These are phyloP conservation scores for Egretta garzetta DNA, from an alignment of 2,113 vertebrate genomes.

Conservation along the genomic window DNA sequence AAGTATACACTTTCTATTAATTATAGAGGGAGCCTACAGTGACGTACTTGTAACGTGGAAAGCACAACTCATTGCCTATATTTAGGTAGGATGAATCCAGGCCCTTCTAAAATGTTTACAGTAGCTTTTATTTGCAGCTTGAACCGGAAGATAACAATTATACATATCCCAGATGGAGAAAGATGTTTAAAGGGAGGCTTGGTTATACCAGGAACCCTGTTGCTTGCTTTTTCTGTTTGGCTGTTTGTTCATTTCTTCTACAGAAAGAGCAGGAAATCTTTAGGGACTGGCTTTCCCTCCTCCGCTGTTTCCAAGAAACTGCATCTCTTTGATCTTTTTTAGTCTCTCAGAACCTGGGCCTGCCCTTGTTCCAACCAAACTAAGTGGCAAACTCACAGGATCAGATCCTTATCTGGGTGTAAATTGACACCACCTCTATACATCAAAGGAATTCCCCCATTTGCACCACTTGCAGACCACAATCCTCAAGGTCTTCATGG, in stretches of 20 bases:
- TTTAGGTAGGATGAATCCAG: constrained; percentile 44
- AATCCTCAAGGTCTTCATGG: neutral
- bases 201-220: constrained; percentile 1
- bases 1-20: neutral
- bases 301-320: constrained; percentile 26
- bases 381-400: neutral
- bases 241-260: constrained; percentile 34
- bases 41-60: neutral
- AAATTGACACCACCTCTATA: neutral
- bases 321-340: constrained; percentile 35
- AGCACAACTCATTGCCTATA: constrained; percentile 39
- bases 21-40: neutral
- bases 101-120: constrained; percentile 40
- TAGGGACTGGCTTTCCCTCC: neutral
- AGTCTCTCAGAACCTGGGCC: neutral
- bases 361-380: neutral
- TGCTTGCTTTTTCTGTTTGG: constrained; percentile 16
- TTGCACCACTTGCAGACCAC: neutral
- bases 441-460: neutral
- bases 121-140: constrained; percentile 22
- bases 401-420: constrained; percentile 2
- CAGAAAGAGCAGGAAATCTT: constrained; percentile 49
- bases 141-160: constrained; percentile 28
- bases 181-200: constrained; percentile 27
- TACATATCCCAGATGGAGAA: constrained; percentile 24